A percentile compares a stretch with the other conserved stretches of the same genome.
Evolutionary conservation across 2,113 vertebrate genomes (phyloP).

Genomic region (Megaceryle torquata): DNA sequence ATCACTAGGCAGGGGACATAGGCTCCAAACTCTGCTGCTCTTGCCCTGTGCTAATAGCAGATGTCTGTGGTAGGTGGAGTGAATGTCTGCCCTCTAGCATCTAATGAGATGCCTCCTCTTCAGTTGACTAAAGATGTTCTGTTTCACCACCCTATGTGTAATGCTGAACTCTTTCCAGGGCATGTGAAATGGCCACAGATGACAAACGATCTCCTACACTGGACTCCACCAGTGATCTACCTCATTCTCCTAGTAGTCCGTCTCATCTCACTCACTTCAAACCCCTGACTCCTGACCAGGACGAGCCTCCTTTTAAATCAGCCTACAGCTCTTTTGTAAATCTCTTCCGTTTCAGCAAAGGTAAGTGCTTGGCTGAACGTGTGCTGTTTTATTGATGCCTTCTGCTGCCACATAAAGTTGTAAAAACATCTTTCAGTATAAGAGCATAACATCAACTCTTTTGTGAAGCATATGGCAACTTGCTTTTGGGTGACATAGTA

Average conservation of each 20-base stretch:
- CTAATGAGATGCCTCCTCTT: background rate
- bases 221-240: conserved; percentile 82
- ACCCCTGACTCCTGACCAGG: conserved; percentile 94
- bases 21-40: background rate
- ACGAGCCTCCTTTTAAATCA: conserved; percentile 94
- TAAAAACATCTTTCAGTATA: background rate
- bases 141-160: background rate
- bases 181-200: conserved; percentile 90
- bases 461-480: background rate
- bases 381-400: background rate
- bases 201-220: conserved; percentile 84
- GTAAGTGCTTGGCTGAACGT: conserved; percentile 60
- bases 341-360: conserved; percentile 96
- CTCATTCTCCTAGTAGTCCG: conserved; percentile 83
- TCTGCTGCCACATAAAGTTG: background rate
- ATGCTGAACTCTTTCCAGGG: conserved; percentile 56
- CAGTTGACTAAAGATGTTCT: background rate
- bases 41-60: background rate
- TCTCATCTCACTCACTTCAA: conserved; percentile 98
- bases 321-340: conserved; percentile 98
- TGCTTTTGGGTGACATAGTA: background rate
- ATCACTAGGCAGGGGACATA: background rate
- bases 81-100: background rate
- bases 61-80: background rate
- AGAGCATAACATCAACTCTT: background rate